Evolutionary conservation across 2,113 vertebrate species (phyloP).

Genomic region (Pan troglodytes): DNA sequence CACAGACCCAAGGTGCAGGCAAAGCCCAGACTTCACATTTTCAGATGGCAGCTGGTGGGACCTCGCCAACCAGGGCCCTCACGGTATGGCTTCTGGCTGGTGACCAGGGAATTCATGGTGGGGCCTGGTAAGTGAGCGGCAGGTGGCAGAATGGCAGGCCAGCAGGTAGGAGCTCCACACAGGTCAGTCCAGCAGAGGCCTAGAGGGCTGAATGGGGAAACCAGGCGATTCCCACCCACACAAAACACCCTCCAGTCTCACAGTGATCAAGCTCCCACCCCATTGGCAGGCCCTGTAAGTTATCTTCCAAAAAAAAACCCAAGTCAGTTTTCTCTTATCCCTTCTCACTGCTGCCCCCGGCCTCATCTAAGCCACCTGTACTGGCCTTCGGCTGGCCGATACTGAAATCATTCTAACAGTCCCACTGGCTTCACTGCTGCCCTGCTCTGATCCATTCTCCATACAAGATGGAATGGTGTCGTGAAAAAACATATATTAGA

Average conservation of each 20-base stretch:
- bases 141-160: neutral
- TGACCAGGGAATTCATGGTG: neutral
- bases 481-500: neutral
- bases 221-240: rapidly evolving
- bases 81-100: neutral
- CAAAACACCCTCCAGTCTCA: neutral
- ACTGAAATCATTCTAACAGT: neutral
- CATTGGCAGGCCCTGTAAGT: neutral
- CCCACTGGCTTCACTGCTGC: neutral
- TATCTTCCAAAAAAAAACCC: neutral
- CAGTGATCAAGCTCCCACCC: neutral
- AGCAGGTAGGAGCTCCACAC: neutral
- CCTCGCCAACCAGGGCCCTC: neutral
- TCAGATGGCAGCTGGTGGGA: neutral
- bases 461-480: neutral
- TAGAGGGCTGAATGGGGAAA: neutral
- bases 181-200: neutral
- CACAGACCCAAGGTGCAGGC: no score
- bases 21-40: neutral
- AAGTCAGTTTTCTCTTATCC: neutral
- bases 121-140: neutral
- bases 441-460: neutral
- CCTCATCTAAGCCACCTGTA: neutral
- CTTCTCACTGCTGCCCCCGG: neutral
- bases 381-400: no score